phyloP scores from a whole-genome alignment of 2,888 invertebrate species.

The Meghimatium bilineatum region DNA sequence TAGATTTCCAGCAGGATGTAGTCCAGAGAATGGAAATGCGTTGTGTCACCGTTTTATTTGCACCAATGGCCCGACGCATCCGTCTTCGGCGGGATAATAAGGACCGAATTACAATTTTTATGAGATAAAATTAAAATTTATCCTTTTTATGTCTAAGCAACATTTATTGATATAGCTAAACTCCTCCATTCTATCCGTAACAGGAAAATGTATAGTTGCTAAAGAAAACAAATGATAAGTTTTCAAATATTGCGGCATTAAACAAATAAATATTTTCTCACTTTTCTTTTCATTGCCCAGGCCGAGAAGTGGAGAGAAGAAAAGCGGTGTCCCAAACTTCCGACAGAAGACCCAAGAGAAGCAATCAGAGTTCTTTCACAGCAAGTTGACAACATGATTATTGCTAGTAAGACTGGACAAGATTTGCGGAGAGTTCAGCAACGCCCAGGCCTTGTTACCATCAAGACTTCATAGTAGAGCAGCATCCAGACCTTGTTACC shows the following conservation, averaged over 20 bases:
- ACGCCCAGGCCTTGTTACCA: neutral
- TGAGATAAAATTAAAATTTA: too few relatives aligned
- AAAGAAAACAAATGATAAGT: too few relatives aligned
- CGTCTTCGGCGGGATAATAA: too few relatives aligned
- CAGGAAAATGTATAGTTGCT: neutral
- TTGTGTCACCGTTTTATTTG: too few relatives aligned
- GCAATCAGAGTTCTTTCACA: conserved; percentile 54
- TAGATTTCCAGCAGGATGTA: too few relatives aligned
- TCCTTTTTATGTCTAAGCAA: neutral
- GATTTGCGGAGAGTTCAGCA: conserved; percentile 53
- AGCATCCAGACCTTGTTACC: neutral
- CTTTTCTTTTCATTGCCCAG: conserved; percentile 49
- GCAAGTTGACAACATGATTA: conserved; percentile 51
- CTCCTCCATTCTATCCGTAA: neutral
- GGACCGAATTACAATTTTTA: too few relatives aligned
- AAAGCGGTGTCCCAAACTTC: conserved; percentile 66
- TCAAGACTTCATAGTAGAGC: conserved; percentile 27
- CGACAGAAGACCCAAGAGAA: conserved; percentile 66
- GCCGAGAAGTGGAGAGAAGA: conserved; percentile 60
- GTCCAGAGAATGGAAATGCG: too few relatives aligned
- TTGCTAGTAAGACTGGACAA: conserved; percentile 55
- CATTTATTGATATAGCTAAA: neutral
- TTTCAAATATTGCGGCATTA: too few relatives aligned
- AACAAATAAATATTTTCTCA: too few relatives aligned
- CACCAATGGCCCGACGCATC: too few relatives aligned